Evolutionary conservation across 2,113 vertebrate species (phyloP).

Genomic region (Eurystomus gularis): DNA sequence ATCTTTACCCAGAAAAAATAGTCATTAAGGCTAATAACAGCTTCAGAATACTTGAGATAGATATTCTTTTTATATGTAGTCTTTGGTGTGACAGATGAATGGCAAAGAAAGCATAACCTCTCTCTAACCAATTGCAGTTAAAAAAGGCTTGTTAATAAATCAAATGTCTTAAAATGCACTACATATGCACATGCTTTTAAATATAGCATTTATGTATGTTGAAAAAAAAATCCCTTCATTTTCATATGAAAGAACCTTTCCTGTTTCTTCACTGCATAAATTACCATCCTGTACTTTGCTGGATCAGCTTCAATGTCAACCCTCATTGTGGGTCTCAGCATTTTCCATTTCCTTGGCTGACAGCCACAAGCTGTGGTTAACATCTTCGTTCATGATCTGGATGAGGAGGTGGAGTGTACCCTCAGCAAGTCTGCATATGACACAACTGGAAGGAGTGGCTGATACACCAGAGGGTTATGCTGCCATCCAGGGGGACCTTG

Average conservation of each 20-base stretch:
- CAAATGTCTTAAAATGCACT: background rate
- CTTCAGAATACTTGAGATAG: background rate
- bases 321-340: background rate
- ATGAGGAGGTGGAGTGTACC: background rate
- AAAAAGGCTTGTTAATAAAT: background rate
- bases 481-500: background rate
- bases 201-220: background rate
- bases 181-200: background rate
- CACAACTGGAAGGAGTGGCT: background rate
- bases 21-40: background rate
- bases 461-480: accelerated
- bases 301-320: accelerated
- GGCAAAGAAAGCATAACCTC: background rate
- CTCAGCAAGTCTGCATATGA: too few species aligned
- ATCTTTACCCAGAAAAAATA: background rate
- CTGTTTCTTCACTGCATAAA: accelerated
- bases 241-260: background rate
- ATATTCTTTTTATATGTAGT: background rate
- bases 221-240: background rate
- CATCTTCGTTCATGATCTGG: background rate
- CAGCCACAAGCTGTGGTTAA: background rate
- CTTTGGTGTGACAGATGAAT: background rate
- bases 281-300: accelerated
- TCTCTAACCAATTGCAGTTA: background rate
- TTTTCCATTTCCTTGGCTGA: background rate